A percentile compares a stretch with the other conserved stretches of the same genome.
Conservation (phyloP, 1,140 invertebrate genomes). For the Drosophila aff. region DNA sequence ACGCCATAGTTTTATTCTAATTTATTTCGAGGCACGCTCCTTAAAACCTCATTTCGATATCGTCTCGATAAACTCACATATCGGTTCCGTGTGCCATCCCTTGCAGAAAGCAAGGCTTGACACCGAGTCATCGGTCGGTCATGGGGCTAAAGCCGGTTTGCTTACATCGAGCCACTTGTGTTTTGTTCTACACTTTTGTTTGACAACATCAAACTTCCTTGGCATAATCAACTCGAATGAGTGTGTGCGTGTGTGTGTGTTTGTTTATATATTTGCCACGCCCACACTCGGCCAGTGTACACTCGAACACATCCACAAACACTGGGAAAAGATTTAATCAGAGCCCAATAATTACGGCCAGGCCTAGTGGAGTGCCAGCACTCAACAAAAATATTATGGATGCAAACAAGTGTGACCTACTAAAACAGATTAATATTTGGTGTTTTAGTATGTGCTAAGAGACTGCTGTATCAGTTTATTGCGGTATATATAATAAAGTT, state of each 20-base stretch:
- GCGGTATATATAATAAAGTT: not conserved
- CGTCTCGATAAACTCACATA: not conserved
- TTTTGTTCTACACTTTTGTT: conserved; percentile 49
- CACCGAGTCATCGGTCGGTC: conserved; percentile 1
- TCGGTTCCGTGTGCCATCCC: not conserved
- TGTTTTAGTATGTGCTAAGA: not conserved
- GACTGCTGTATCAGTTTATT: not conserved
- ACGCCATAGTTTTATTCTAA: not conserved
- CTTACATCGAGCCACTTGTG: conserved; percentile 38
- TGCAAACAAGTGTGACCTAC: not conserved
- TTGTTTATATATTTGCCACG: conserved; percentile 31
- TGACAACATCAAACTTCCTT: conserved; percentile 48
- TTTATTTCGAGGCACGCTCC: not conserved
- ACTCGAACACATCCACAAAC: not conserved
- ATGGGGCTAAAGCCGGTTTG: conserved; percentile 7
- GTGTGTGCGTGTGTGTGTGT: not conserved
- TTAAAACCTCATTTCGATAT: not conserved
- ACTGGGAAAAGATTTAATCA: conserved; percentile 29
- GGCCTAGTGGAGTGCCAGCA: conserved; percentile 7
- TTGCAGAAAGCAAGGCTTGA: no score
- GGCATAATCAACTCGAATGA: conserved; percentile 31
- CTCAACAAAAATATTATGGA: conserved; percentile 19
- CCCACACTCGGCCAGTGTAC: not conserved
- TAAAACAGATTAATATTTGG: conserved; percentile 8
- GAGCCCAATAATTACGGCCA: conserved; percentile 33